Conservation (phyloP, 2,797 vertebrate species). For the Mico argentatus region DNA sequence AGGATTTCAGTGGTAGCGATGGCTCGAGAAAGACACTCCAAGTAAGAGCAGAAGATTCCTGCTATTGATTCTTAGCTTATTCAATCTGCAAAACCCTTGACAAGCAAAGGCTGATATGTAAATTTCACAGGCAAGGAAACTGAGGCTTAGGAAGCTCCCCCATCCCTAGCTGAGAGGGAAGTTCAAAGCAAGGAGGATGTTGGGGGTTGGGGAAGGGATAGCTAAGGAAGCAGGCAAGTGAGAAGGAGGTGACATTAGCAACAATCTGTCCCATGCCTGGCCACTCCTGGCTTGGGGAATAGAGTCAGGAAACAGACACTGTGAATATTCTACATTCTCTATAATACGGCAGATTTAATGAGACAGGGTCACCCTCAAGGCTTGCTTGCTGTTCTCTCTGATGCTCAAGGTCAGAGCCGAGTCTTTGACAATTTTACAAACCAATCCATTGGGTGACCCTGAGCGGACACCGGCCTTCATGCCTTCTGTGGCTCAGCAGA, state of each 20-base stretch:
- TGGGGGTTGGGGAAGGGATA: too few relatives aligned
- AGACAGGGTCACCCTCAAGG: not conserved
- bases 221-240: not conserved
- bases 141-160: not conserved
- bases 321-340: not conserved
- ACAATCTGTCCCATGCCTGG: not conserved
- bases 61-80: not conserved
- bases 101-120: not conserved
- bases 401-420: not conserved
- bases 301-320: not conserved
- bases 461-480: not conserved
- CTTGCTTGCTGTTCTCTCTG: not conserved
- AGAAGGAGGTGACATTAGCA: rapidly evolving
- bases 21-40: not conserved
- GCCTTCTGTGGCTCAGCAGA: not conserved
- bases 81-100: not conserved
- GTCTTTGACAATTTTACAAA: not conserved
- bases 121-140: not conserved
- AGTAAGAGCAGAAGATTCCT: not conserved
- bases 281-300: not conserved
- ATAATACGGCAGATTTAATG: not conserved
- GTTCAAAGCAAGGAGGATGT: not conserved
- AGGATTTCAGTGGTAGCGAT: not conserved
- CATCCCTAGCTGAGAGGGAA: not conserved
- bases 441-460: not conserved